These are phyloP conservation scores for Phoenicopterus ruber DNA, from an alignment of 2,113 vertebrate species.

Conservation along the genomic window DNA sequence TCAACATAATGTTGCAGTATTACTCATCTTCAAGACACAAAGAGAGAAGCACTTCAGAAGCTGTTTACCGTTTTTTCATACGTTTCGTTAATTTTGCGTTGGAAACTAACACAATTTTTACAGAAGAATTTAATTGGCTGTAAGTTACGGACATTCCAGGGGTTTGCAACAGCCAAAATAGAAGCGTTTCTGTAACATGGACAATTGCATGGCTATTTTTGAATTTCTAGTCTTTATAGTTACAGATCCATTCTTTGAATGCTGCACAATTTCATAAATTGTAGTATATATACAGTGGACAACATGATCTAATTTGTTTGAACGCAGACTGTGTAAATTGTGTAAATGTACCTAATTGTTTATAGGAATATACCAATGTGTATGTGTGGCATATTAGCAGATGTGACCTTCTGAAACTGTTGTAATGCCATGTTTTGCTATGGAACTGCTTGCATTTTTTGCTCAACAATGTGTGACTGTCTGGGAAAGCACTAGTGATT, in stretches of 20 bases:
- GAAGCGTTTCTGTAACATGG: conserved; percentile 72
- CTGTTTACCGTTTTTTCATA: conserved; percentile 66
- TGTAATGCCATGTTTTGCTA: conserved; percentile 75
- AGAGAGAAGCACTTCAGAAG: conserved; percentile 76
- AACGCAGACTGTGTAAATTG: conserved; percentile 79
- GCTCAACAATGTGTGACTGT: conserved; percentile 69
- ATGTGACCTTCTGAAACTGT: conserved; percentile 71
- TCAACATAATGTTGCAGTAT: conserved; percentile 75
- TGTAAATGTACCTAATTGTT: conserved; percentile 75
- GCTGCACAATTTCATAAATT: conserved; percentile 60
- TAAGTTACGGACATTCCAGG: conserved; percentile 75
- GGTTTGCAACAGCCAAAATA: conserved; percentile 72
- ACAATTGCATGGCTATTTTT: conserved; percentile 69
- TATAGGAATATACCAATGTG: conserved; percentile 76
- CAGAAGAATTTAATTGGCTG: conserved; percentile 77
- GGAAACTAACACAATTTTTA: conserved; percentile 74
- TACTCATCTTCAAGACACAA: conserved; percentile 78
- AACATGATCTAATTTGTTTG: conserved; percentile 79
- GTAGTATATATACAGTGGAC: conserved; percentile 66
- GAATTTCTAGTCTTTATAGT: conserved; percentile 58
- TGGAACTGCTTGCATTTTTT: conserved; percentile 76
- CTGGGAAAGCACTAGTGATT: conserved; percentile 76
- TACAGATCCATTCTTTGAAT: conserved; percentile 62
- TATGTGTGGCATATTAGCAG: conserved; percentile 72
- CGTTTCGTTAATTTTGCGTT: conserved; percentile 72